Conservation (phyloP, 2,888 invertebrate species). For the Lithosia quadra region DNA sequence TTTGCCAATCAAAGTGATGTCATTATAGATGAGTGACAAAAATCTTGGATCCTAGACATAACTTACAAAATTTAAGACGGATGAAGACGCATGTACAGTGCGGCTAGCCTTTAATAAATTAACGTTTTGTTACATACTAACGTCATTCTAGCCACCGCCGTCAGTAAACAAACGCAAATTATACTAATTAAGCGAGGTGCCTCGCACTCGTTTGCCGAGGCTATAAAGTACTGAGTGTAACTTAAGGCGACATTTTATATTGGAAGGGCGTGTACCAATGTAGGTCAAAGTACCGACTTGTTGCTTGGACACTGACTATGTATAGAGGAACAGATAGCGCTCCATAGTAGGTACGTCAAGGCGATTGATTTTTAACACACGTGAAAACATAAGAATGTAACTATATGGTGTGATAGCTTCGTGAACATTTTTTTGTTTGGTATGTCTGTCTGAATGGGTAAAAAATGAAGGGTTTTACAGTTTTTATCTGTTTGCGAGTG, state of each 20-base stretch:
- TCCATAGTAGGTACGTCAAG: background rate
- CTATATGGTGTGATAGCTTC: background rate
- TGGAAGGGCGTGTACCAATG: slow-evolving; percentile 55
- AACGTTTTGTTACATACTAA: background rate
- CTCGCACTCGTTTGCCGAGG: slow-evolving; percentile 32
- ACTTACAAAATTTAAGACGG: background rate
- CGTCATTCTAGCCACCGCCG: slow-evolving; percentile 1
- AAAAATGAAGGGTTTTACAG: background rate
- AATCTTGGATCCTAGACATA: too few species aligned
- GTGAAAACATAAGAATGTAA: background rate
- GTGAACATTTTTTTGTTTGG: background rate
- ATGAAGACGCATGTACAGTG: background rate
- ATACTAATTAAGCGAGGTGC: slow-evolving; percentile 46
- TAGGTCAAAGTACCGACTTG: slow-evolving; percentile 55
- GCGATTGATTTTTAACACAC: slow-evolving; percentile 2
- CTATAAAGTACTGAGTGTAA: slow-evolving; percentile 38
- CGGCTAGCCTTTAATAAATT: background rate
- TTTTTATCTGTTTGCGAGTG: background rate
- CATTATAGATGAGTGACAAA: too few species aligned
- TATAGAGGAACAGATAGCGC: background rate
- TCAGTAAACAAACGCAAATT: slow-evolving; percentile 32
- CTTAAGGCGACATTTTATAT: slow-evolving; percentile 53
- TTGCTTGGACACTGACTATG: slow-evolving; percentile 37
- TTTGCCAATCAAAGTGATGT: background rate
- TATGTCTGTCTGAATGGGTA: background rate